phyloP scores from a whole-genome alignment of 1,140 invertebrate genomes.

The Caerostris extrusa region DNA sequence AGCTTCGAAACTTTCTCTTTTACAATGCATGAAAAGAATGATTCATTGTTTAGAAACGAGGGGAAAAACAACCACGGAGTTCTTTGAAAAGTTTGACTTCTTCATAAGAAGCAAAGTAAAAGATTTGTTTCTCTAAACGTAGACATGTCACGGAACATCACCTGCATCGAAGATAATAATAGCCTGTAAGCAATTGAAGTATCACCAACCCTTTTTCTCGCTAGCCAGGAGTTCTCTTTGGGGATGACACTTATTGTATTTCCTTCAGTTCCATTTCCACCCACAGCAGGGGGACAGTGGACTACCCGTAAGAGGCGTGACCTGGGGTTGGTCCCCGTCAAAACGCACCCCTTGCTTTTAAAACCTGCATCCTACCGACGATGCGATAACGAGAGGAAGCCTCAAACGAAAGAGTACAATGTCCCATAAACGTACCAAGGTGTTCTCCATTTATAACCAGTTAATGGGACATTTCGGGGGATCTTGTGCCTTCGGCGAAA shows the following conservation, averaged over 20 bases:
- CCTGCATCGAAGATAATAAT: neutral
- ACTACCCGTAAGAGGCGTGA: neutral
- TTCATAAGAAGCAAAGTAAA: neutral
- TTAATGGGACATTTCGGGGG: conserved; percentile 40
- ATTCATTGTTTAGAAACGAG: neutral
- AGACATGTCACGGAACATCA: neutral
- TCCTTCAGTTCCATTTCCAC: neutral
- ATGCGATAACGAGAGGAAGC: neutral
- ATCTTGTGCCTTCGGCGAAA: conserved; percentile 28
- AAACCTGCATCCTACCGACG: neutral
- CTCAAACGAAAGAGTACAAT: neutral
- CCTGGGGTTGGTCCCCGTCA: neutral
- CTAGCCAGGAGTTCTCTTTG: neutral
- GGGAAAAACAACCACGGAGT: neutral
- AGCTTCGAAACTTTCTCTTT: neutral
- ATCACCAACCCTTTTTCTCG: neutral
- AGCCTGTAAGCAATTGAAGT: neutral
- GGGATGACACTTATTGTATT: neutral
- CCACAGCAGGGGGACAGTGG: neutral
- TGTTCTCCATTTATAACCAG: conserved; percentile 45
- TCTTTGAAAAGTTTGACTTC: neutral
- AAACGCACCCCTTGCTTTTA: neutral
- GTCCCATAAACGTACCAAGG: conserved; percentile 32
- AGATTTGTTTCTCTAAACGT: neutral
- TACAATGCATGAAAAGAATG: neutral